phyloP scores from a whole-genome alignment of 2,113 vertebrate genomes.

The Pipra filicauda region DNA sequence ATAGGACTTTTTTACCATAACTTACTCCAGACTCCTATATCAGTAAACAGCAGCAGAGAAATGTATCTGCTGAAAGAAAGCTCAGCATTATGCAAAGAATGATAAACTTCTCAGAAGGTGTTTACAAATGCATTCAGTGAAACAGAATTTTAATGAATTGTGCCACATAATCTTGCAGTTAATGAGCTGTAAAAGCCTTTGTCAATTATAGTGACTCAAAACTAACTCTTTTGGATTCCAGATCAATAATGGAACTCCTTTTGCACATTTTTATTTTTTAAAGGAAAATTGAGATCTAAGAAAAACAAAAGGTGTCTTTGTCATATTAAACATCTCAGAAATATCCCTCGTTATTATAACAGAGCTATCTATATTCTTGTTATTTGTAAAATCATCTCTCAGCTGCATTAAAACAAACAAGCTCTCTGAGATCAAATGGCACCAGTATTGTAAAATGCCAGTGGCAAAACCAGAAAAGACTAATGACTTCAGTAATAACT shows the following conservation, averaged over 20 bases:
- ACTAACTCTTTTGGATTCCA: conserved; percentile 71
- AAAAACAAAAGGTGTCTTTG: conserved; percentile 13
- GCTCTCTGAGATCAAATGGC: conserved; percentile 41
- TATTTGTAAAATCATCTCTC: conserved; percentile 14
- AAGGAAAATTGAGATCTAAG: background rate
- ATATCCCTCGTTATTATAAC: background rate
- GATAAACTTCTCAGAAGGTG: conserved; percentile 73
- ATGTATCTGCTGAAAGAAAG: conserved; percentile 51
- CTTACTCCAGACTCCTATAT: conserved; percentile 56
- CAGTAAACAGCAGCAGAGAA: conserved; percentile 53
- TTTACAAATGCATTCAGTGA: conserved; percentile 75
- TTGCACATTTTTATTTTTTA: background rate
- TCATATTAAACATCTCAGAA: background rate
- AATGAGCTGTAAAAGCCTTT: conserved; percentile 78
- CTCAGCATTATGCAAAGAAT: conserved; percentile 62
- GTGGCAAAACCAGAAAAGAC: background rate
- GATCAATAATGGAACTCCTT: conserved; percentile 66
- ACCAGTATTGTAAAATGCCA: background rate
- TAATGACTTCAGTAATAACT: conserved; percentile 8
- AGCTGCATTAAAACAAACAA: background rate
- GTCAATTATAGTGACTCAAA: conserved; percentile 71
- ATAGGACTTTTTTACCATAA: conserved; percentile 57
- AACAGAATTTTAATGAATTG: conserved; percentile 80
- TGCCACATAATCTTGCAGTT: conserved; percentile 74
- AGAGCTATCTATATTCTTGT: background rate